These are phyloP conservation scores for Syngnathus rostellatus DNA, from an alignment of 2,797 vertebrate species.

Conservation along the genomic window DNA sequence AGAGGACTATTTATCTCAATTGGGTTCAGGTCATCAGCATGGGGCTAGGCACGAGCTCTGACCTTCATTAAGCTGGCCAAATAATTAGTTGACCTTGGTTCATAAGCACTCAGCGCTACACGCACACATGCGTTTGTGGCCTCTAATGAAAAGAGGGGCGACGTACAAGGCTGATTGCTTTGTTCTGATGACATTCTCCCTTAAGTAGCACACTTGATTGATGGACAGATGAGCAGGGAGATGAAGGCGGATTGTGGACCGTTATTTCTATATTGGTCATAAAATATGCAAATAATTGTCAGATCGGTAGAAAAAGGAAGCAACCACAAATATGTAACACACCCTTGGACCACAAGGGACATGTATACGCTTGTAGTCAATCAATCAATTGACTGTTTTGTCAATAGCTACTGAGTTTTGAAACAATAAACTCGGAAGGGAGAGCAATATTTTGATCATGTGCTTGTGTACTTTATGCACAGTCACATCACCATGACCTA, in stretches of 20 bases:
- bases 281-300: neutral
- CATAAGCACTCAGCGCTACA: conserved; percentile 55
- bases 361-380: neutral
- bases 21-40: conserved; percentile 53
- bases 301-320: neutral
- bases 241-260: conserved; percentile 26
- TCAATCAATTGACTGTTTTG: conserved; percentile 1
- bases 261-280: conserved; percentile 17
- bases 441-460: neutral
- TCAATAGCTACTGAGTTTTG: neutral
- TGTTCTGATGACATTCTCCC: conserved; percentile 59
- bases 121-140: conserved; percentile 48
- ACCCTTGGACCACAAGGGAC: neutral
- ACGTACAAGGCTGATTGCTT: conserved; percentile 56
- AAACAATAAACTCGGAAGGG: neutral
- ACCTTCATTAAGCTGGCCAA: conserved; percentile 74
- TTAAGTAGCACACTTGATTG: conserved; percentile 54
- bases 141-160: conserved; percentile 60
- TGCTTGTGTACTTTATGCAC: conserved; percentile 53
- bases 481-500: conserved; percentile 63
- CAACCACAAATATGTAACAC: neutral
- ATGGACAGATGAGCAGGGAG: conserved; percentile 36
- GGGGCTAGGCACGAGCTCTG: conserved; percentile 62
- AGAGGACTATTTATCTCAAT: conserved; percentile 68
- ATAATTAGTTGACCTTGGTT: conserved; percentile 74